Evolutionary conservation across 1,140 invertebrate species (phyloP), one percentile per base, ranked within the genome.

Genomic region (Campoletis sonorensis): DNA sequence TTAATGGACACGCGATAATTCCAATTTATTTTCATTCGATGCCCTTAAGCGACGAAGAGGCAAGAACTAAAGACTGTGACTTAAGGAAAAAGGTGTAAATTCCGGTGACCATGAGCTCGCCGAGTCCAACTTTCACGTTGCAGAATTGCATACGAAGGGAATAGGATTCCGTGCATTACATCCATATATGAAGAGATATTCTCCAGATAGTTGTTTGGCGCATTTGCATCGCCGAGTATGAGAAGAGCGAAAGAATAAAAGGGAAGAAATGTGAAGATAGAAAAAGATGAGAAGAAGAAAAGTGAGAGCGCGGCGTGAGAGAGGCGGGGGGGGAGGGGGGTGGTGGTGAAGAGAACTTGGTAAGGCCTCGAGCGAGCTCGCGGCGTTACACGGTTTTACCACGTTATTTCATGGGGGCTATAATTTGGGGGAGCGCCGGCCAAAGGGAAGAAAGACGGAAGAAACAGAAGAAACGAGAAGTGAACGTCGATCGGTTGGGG

Each of bases 341-440:
- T 11, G 73, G 45, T n/a, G 33, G 49, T 61, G 49, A 54, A 79
- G 72, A 79, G 72, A 72, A 83, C 82, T 82, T 79, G 76, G 82
- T 80, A 79, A 80, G 82, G 83, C 83, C 84, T 82, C 79, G 61
- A 78, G 79, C 49, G 23, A 83, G 85, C 83, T 71, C 85, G 84
- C 75, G 84, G 87, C 85, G 86, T 88, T 90, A 88, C 86, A 83
- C 85, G 86, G 33, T 80, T 72, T 88, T 88, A 89, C 87, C 88
- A 88, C 88, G 89, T 89, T 90, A 90, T 91, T 91, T 90, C 87
- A 89, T 89, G 87, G 87, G 88, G 88, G 88, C 88, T 89, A 90
- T 90, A 91, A 90, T 90, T 90, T 90, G 89, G 87, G 82, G 83
- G 85, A 86, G 85, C 84, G 84, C 85, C 83, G 81, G 84, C 85